These are phyloP conservation scores for Columba janthina DNA, from an alignment of 2,113 vertebrate genomes.

Conservation along the genomic window DNA sequence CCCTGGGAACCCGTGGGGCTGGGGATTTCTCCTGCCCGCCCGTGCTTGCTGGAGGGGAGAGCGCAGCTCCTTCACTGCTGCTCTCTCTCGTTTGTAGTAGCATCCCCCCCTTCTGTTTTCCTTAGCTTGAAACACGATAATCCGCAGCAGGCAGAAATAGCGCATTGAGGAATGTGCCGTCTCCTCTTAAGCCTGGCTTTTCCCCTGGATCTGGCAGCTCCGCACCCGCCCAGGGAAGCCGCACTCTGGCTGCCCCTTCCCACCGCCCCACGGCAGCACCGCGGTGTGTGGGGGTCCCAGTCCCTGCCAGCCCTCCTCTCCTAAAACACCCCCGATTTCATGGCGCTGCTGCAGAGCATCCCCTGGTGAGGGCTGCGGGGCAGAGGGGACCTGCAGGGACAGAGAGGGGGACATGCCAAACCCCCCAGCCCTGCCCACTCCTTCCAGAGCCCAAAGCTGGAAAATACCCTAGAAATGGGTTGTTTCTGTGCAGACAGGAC, in stretches of 20 bases:
- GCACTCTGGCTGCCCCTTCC: background rate
- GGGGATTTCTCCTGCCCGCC: background rate
- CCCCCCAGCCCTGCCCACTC: background rate
- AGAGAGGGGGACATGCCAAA: background rate
- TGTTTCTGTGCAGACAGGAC: background rate
- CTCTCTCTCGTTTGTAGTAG: background rate
- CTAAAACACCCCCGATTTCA: background rate
- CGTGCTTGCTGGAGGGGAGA: background rate
- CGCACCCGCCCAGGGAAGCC: background rate
- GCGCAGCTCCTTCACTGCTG: background rate
- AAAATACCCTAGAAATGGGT: background rate
- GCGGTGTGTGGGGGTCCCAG: accelerated
- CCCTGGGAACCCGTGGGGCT: background rate
- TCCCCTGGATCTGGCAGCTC: background rate
- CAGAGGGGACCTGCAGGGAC: background rate
- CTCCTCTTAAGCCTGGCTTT: background rate
- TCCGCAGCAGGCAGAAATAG: slow-evolving; percentile 16
- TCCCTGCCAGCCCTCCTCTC: background rate
- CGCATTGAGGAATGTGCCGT: background rate
- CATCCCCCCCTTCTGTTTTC: slow-evolving; percentile 48
- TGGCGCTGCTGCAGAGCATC: background rate
- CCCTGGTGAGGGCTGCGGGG: background rate
- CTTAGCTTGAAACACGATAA: slow-evolving; percentile 4
- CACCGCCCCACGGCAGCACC: accelerated
- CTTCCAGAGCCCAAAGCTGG: background rate